Evolutionary conservation across 1,140 invertebrate species (phyloP).

Genomic region (Drosophila athabasca): DNA sequence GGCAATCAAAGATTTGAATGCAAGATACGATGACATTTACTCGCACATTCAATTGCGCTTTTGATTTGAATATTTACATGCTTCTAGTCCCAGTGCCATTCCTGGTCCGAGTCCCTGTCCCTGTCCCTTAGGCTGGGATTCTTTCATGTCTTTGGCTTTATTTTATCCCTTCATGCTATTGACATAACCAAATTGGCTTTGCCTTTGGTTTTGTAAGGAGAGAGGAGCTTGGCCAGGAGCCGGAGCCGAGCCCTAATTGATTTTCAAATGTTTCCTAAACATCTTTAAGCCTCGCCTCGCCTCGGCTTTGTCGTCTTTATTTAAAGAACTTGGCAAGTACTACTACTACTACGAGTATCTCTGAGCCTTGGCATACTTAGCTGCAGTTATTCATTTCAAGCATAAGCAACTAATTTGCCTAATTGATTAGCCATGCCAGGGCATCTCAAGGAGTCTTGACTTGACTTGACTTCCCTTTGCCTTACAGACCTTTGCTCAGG

Average conservation of each 20-base stretch:
- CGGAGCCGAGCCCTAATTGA: slow-evolving; percentile 45
- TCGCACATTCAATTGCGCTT: slow-evolving; percentile 80
- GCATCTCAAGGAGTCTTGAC: slow-evolving; percentile 55
- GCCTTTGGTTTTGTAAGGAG: slow-evolving; percentile 13
- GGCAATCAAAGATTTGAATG: slow-evolving; percentile 83
- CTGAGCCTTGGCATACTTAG: slow-evolving; percentile 40
- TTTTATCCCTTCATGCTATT: slow-evolving; percentile 56
- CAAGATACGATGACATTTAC: slow-evolving; percentile 82
- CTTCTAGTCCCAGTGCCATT: slow-evolving; percentile 32
- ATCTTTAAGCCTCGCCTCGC: slow-evolving; percentile 28
- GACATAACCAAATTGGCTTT: slow-evolving; percentile 77
- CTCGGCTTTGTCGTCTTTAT: slow-evolving; percentile 8
- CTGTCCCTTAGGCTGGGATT: slow-evolving; percentile 36
- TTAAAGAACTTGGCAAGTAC: slow-evolving; percentile 37
- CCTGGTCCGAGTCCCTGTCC: background rate
- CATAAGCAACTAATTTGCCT: slow-evolving; percentile 71
- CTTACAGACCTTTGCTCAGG: background rate
- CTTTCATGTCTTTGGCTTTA: slow-evolving; percentile 54
- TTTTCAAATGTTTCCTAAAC: slow-evolving; percentile 51
- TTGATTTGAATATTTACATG: slow-evolving; percentile 82
- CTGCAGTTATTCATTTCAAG: slow-evolving; percentile 36
- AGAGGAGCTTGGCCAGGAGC: background rate
- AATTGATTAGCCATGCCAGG: slow-evolving; percentile 72
- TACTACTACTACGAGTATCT: background rate
- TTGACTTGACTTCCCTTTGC: slow-evolving; percentile 11